Base-by-base conservation (phyloP, 2,888 invertebrate species). In the Dynastes grantii region DNA sequence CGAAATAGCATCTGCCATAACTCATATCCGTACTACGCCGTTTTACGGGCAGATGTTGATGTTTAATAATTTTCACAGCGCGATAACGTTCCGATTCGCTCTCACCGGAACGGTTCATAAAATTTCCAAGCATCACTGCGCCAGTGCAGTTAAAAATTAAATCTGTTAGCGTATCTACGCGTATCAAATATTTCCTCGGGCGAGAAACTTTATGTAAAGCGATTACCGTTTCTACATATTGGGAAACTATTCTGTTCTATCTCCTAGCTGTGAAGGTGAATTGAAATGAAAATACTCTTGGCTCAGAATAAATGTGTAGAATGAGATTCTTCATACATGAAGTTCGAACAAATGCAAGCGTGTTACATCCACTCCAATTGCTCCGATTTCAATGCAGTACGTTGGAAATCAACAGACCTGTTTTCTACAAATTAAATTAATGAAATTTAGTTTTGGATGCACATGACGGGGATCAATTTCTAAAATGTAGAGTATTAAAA, bases 1-100 rank as follows among this genome's bases (percentile, higher is more conserved):
- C 4, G 22, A 55, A 22, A 22, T 22, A 55, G 22, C 55, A n/a
- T 22, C 55, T 16, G 22, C 13, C 22, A n/a, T 55, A 55, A 55
- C n/a, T 55, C 16, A 55, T 55, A 55, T 55, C 22, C 55, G 8
- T 16, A 8, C 55, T 16, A 5, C 32, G 5, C 11, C 11, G 45
- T 45, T 55, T 55, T 22, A 55, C 55, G 22, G 8, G 22, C 22
- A 55, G 45, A 45, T 45, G 45, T 45, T 45, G 40, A 40, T 65
- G 40, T 65, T 37, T 65, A 65, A 65, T 65, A 65, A 65, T 65
- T 65, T 16, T 40, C 65, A 37, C 65, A 40, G 65, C 65, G 16
- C 40, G 65, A 65, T 6, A 37, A 37, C 13, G 4, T 37, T 37
- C 65, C 16, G 65, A 65, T 65, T 65, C 40, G 65, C 65, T 65